phyloP scores from a whole-genome alignment of 2,888 invertebrate genomes.

The Zaprionus obscuricornis region DNA sequence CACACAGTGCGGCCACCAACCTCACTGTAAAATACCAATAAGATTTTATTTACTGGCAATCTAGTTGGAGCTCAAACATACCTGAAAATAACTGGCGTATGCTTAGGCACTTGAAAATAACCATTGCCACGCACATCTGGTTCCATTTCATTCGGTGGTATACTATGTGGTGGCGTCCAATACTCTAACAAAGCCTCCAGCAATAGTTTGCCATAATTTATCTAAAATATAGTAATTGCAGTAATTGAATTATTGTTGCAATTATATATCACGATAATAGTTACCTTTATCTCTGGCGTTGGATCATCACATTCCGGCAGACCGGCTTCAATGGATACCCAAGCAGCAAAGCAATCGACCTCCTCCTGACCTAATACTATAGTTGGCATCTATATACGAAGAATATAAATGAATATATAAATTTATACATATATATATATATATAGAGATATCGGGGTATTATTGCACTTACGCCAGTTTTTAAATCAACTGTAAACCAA shows the following conservation, averaged over 20 bases:
- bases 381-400: slow-evolving; percentile 91
- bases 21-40: slow-evolving; percentile 89
- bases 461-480: slow-evolving; percentile 91
- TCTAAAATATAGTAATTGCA: slow-evolving; percentile 83
- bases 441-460: not conserved
- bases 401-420: slow-evolving; percentile 28
- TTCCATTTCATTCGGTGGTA: slow-evolving; percentile 87
- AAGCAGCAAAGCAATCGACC: slow-evolving; percentile 98
- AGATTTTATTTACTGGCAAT: too few relatives aligned
- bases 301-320: slow-evolving; percentile 87
- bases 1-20: slow-evolving; percentile 97
- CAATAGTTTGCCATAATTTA: slow-evolving; percentile 97
- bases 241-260: not conserved
- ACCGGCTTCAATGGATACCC: slow-evolving; percentile 99
- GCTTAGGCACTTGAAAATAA: slow-evolving; percentile 95
- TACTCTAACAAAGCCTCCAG: slow-evolving; percentile 97
- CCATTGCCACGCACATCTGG: slow-evolving; percentile 90
- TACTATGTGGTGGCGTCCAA: slow-evolving; percentile 91
- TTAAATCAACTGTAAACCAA: slow-evolving; percentile 99
- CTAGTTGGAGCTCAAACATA: too few relatives aligned
- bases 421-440: too few relatives aligned
- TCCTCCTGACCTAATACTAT: slow-evolving; percentile 99
- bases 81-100: slow-evolving; percentile 98
- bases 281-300: slow-evolving; percentile 82
- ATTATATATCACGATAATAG: not conserved